Percentiles rank a stretch among this genome's conserved stretches.
Evolutionary conservation across 1,140 invertebrate species (phyloP).

Genomic region (Eupristina koningsbergeri): DNA sequence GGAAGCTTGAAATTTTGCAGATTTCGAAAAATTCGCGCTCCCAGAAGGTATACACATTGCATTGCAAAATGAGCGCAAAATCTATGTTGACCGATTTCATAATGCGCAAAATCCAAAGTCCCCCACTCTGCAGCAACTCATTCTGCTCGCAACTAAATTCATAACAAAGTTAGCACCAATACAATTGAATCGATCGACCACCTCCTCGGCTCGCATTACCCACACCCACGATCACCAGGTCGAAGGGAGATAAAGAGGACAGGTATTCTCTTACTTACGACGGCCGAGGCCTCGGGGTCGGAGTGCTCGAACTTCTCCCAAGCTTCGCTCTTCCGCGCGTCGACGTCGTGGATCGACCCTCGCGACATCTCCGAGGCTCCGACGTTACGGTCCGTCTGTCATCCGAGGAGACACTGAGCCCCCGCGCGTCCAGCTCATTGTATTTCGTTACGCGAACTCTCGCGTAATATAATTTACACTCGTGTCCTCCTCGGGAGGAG

Average conservation of each 20-base stretch:
- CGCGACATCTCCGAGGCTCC: slow-evolving; percentile 58
- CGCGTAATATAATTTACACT: neutral
- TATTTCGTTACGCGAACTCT: neutral
- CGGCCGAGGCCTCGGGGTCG: slow-evolving; percentile 59
- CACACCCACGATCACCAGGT: too few relatives aligned
- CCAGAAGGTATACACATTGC: too few relatives aligned
- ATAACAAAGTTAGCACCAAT: neutral
- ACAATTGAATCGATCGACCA: too few relatives aligned
- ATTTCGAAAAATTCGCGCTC: too few relatives aligned
- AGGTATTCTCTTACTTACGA: slow-evolving; percentile 57
- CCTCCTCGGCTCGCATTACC: too few relatives aligned
- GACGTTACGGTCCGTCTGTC: neutral
- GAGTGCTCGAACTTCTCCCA: slow-evolving; percentile 60
- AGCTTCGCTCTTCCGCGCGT: slow-evolving; percentile 59
- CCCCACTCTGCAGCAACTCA: too few relatives aligned
- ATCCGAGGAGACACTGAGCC: slow-evolving; percentile 16
- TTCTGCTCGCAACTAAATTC: neutral
- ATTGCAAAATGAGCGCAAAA: neutral
- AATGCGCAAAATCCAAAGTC: neutral
- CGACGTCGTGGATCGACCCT: slow-evolving; percentile 52
- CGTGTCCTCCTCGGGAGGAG: neutral
- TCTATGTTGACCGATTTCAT: neutral
- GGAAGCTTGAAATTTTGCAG: too few relatives aligned
- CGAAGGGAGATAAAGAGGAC: too few relatives aligned
- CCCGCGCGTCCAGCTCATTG: neutral